Conservation (phyloP, 2,113 vertebrate genomes). For the Lophochroa leadbeateri region DNA sequence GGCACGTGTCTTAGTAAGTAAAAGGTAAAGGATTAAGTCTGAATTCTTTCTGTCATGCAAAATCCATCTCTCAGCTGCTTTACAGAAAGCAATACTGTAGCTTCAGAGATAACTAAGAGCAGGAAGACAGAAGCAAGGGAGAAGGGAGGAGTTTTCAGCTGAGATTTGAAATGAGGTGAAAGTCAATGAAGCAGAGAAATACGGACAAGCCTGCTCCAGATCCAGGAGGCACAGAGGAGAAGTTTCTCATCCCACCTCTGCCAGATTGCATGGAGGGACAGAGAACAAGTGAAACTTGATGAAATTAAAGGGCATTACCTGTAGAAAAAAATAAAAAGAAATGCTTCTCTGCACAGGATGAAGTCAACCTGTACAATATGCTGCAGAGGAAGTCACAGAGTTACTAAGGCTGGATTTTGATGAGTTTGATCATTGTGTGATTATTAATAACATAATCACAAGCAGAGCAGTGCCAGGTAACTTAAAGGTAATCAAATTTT, state of each 20-base stretch:
- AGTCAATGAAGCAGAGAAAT: neutral
- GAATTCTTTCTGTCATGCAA: neutral
- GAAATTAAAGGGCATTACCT: neutral
- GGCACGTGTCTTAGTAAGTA: neutral
- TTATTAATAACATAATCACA: neutral
- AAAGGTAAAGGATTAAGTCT: neutral
- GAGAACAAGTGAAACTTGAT: neutral
- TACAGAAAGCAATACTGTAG: neutral
- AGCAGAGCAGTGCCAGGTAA: neutral
- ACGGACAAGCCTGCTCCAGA: neutral
- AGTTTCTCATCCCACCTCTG: neutral
- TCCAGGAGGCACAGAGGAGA: neutral
- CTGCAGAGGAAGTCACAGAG: neutral
- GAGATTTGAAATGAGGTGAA: conserved; percentile 1
- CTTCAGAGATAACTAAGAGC: neutral
- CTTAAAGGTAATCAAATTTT: neutral
- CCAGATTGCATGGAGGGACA: neutral
- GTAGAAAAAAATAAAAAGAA: neutral
- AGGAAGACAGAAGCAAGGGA: neutral
- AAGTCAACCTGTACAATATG: neutral
- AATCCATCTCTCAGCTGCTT: neutral
- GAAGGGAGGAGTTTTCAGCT: neutral
- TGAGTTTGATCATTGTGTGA: neutral
- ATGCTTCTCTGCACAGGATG: neutral
- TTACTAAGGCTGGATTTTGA: neutral